These are phyloP conservation scores for Eudemis profundana DNA, from an alignment of 2,888 invertebrate genomes.

Conservation along the genomic window DNA sequence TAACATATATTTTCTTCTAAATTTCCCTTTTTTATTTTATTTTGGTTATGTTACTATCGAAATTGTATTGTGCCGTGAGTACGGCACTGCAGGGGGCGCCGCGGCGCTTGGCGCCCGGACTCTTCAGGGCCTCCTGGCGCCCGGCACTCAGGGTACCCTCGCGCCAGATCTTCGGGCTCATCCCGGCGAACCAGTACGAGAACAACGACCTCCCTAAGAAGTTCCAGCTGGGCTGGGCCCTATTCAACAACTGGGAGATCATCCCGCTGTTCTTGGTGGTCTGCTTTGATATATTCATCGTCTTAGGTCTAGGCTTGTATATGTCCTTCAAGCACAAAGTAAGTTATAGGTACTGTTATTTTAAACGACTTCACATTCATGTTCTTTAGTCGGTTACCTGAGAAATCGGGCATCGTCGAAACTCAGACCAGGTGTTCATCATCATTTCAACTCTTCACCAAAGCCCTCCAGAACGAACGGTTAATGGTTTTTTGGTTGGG, in stretches of 20 bases:
- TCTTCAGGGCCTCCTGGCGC: conserved; percentile 13
- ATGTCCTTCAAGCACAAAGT: conserved; percentile 68
- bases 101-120: conserved; percentile 22
- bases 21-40: background rate
- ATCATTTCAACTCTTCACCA: too few species aligned
- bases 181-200: conserved; percentile 73
- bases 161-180: conserved; percentile 40
- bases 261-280: conserved; percentile 66
- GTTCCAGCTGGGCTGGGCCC: conserved; percentile 55
- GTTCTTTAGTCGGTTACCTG: too few species aligned
- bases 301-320: conserved; percentile 52
- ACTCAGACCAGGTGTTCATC: too few species aligned
- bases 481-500: too few species aligned
- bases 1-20: background rate
- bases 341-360: background rate
- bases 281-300: conserved; percentile 48
- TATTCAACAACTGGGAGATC: conserved; percentile 68
- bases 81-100: background rate
- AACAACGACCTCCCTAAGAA: conserved; percentile 56
- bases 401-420: too few species aligned
- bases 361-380: too few species aligned
- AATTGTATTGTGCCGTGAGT: conserved; percentile 26
- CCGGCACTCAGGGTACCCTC: conserved; percentile 14
- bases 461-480: too few species aligned
- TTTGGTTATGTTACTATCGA: conserved; percentile 7